Percentiles rank a stretch among this genome's conserved stretches.
These are phyloP conservation scores for Hemicrepidius hirtus DNA, from an alignment of 2,888 invertebrate genomes.

Conservation along the genomic window DNA sequence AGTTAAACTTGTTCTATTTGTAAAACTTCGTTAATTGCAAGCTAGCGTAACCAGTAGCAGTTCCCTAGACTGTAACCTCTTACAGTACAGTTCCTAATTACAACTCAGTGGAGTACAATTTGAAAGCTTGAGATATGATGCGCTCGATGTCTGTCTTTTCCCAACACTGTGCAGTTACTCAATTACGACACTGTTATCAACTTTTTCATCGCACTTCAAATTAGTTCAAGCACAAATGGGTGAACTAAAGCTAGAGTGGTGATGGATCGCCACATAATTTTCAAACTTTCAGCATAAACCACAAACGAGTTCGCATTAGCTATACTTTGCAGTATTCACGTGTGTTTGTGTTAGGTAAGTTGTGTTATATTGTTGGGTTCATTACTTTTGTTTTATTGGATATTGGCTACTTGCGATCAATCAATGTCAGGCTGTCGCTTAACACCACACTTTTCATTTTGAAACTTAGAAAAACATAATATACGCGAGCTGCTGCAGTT, in stretches of 20 bases:
- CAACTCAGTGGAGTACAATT: not conserved
- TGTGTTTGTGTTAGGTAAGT: constrained; percentile 26
- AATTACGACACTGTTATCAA: not conserved
- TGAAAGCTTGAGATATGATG: constrained; percentile 2
- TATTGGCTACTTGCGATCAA: constrained; percentile 25
- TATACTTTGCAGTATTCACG: constrained; percentile 27
- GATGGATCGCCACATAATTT: constrained; percentile 25
- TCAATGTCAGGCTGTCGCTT: constrained; percentile 26
- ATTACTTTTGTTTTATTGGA: constrained; percentile 37
- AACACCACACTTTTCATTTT: constrained; percentile 3
- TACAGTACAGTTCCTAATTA: too few species aligned
- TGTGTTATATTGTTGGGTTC: constrained; percentile 25
- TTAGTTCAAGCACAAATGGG: constrained; percentile 1
- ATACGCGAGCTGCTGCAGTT: too few species aligned
- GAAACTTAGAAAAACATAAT: too few species aligned
- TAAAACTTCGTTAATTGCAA: too few species aligned
- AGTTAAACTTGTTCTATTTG: too few species aligned
- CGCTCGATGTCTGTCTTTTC: not conserved
- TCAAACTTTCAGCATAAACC: constrained; percentile 10
- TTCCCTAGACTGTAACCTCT: too few species aligned
- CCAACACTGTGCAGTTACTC: not conserved
- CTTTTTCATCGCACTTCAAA: constrained; percentile 5
- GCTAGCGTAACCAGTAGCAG: too few species aligned
- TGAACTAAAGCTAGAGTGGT: not conserved
- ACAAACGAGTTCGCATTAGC: constrained; percentile 12